These are phyloP conservation scores for Aleiodes sp. DNA, from an alignment of 1,140 invertebrate genomes.

Conservation along the genomic window DNA sequence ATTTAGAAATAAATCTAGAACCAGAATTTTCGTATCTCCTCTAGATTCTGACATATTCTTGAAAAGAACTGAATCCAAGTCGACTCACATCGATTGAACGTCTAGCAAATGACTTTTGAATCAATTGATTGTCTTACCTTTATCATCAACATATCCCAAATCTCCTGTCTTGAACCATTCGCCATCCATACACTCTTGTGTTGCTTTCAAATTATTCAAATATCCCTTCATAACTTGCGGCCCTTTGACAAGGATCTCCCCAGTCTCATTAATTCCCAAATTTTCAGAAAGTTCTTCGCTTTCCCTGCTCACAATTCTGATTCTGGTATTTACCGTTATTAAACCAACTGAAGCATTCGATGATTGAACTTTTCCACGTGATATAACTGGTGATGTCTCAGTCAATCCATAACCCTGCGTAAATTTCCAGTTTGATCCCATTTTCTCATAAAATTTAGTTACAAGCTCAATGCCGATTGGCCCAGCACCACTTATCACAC, in stretches of 20 bases:
- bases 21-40: too few relatives aligned
- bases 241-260: slow-evolving; percentile 44
- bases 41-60: too few relatives aligned
- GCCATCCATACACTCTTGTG: slow-evolving; percentile 67
- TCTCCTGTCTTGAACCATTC: slow-evolving; percentile 85
- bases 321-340: too few relatives aligned
- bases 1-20: too few relatives aligned
- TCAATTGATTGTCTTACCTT: slow-evolving; percentile 53
- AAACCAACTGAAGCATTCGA: too few relatives aligned
- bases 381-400: slow-evolving; percentile 64
- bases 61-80: too few relatives aligned
- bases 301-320: not conserved
- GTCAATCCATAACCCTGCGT: too few relatives aligned
- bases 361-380: slow-evolving; percentile 44
- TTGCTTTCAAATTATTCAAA: slow-evolving; percentile 67
- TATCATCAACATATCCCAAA: slow-evolving; percentile 68
- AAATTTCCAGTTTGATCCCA: slow-evolving; percentile 45
- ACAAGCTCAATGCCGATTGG: slow-evolving; percentile 73
- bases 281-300: slow-evolving; percentile 37
- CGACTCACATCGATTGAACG: too few relatives aligned
- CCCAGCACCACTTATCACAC: slow-evolving; percentile 76
- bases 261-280: slow-evolving; percentile 38
- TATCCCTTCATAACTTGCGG: slow-evolving; percentile 67
- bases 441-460: slow-evolving; percentile 66
- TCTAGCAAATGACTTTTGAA: too few relatives aligned